Evolutionary conservation across 2,113 vertebrate species (phyloP), one percentile per base, ranked within the genome.

Genomic region (Tragelaphus imberbis): DNA sequence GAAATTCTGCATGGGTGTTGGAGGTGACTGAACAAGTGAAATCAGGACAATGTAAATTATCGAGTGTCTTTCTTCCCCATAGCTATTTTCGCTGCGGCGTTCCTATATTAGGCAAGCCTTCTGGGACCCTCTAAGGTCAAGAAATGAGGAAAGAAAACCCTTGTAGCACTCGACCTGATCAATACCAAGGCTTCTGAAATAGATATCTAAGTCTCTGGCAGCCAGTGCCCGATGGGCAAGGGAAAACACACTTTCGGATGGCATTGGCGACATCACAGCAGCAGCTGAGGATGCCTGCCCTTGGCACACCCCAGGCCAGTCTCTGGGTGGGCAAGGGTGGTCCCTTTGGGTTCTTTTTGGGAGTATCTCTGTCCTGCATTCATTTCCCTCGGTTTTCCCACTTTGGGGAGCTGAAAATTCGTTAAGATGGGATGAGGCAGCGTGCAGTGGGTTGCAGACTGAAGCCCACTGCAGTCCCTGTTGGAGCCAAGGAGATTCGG

Each of bases 111-210:
- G 88, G 71, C 92, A 87, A 87, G 90, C 68, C 85, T 87, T 96
- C 61, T 0, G 16, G 85, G 91, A 61, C 40, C 6, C 15, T 19
- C 17, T 94, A 95, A 97, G 93, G 80, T 92, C 12, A 90, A 84
- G 97, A 14, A 84, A 91, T n/a, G 53, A 56, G 96, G 96, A 93
- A 92, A 88, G 95, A 71, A 95, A 92, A 97, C n/a, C 21, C 49
- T 25, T 53, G 80, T n/a, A 28, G 59, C 9, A 0, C 91, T 95
- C 94, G 82, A 92, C 84, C 55, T 97, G 9, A 96, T 96, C 49
- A 12, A 91, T 97, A 25, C 0, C 5, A 14, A 55, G 68, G n/a
- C 19, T 87, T 94, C 84, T 90, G 88, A 4, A 36, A 51, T 86
- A 93, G 89, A n/a, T 40, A 55, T 53, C 63, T 55, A 51, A 36